These are phyloP conservation scores for Butorides virescens DNA, from an alignment of 2,113 vertebrate genomes.

Conservation along the genomic window DNA sequence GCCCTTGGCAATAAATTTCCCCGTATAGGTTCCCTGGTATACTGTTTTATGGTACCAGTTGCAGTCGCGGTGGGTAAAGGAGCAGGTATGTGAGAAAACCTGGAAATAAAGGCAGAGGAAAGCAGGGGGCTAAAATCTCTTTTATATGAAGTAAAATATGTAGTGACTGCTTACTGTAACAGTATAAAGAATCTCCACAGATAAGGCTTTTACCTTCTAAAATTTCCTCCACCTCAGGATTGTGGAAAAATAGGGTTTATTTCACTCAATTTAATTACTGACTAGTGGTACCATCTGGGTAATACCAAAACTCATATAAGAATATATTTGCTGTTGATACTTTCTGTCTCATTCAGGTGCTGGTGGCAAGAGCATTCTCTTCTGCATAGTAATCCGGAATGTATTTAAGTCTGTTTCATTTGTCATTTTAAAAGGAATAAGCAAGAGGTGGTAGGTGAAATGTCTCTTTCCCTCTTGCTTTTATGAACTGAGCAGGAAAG, in stretches of 20 bases:
- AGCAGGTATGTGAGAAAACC: not conserved
- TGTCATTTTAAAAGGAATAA: not conserved
- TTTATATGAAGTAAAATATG: not conserved
- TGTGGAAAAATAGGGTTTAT: not conserved
- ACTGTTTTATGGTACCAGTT: not conserved
- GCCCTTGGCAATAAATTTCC: conserved; percentile 2
- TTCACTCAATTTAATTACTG: not conserved
- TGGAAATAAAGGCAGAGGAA: not conserved
- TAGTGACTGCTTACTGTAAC: not conserved
- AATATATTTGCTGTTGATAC: not conserved
- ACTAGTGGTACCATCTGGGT: not conserved
- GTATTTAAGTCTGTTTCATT: not conserved
- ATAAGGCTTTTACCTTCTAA: not conserved
- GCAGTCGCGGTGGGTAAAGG: not conserved
- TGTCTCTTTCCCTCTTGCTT: not conserved
- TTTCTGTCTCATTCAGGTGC: not conserved
- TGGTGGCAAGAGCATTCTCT: not conserved
- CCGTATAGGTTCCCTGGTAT: not conserved
- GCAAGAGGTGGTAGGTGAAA: not conserved
- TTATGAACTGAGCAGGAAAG: not conserved
- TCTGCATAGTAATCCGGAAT: not conserved
- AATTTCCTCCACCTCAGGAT: not conserved
- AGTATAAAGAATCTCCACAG: not conserved
- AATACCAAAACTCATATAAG: not conserved
- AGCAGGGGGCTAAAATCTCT: not conserved